Percentiles rank a stretch among this genome's conserved stretches.
These are phyloP conservation scores for Micrasema longulum DNA, from an alignment of 1,140 invertebrate genomes.

Conservation along the genomic window DNA sequence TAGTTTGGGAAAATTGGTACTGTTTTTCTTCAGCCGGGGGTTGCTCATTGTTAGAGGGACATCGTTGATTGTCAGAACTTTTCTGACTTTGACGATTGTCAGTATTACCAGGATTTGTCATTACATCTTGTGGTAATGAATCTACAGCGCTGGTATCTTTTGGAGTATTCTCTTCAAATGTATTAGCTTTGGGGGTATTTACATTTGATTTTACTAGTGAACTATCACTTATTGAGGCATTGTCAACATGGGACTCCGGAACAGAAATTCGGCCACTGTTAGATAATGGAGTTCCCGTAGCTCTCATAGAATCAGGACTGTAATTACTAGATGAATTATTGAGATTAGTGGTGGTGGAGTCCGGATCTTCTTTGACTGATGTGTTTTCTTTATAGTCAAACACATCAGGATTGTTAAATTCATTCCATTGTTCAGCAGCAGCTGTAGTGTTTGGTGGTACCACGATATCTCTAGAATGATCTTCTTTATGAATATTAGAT, in stretches of 20 bases:
- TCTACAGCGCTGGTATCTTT: slow-evolving; percentile 45
- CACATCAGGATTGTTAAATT: slow-evolving; percentile 63
- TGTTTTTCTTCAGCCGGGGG: slow-evolving; percentile 1
- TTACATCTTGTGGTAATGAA: slow-evolving; percentile 57
- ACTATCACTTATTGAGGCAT: slow-evolving; percentile 27
- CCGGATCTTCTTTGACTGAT: slow-evolving; percentile 72
- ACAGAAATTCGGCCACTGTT: slow-evolving; percentile 45
- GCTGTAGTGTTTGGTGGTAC: slow-evolving; percentile 60
- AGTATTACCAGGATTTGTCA: slow-evolving; percentile 61
- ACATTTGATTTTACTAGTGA: slow-evolving; percentile 42
- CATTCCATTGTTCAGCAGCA: slow-evolving; percentile 69
- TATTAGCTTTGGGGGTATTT: slow-evolving; percentile 41
- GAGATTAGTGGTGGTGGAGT: slow-evolving; percentile 73
- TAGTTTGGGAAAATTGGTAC: slow-evolving; percentile 28
- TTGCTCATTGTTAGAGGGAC: background rate
- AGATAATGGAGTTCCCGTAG: slow-evolving; percentile 49
- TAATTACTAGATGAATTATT: slow-evolving; percentile 65
- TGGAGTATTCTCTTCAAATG: slow-evolving; percentile 19
- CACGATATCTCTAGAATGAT: slow-evolving; percentile 40
- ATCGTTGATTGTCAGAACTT: background rate
- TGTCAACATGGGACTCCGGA: slow-evolving; percentile 42
- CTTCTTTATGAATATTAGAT: slow-evolving; percentile 8
- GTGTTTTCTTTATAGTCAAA: slow-evolving; percentile 61
- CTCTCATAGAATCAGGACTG: slow-evolving; percentile 62
- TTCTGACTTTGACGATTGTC: slow-evolving; percentile 56